Percentiles rank a stretch among this genome's conserved stretches.
These are phyloP conservation scores for Mycteria americana DNA, from an alignment of 2,797 vertebrate species.

Conservation along the genomic window DNA sequence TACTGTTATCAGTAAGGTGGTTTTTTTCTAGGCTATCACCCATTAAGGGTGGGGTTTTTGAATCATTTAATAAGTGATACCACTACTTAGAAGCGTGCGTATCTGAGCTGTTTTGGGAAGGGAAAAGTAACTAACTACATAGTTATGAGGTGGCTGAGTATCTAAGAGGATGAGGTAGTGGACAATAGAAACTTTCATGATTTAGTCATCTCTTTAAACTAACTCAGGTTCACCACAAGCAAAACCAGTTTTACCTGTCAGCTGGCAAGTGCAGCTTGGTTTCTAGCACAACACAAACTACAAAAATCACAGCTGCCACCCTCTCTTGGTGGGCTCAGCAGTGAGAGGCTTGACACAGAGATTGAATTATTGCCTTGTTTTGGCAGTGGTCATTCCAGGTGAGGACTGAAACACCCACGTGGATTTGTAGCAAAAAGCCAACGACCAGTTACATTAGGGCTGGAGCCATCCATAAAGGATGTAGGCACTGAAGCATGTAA, in stretches of 20 bases:
- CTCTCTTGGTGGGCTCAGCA: background rate
- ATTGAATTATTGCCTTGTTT: background rate
- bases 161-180: background rate
- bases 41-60: background rate
- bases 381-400: background rate
- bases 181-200: background rate
- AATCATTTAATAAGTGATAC: background rate
- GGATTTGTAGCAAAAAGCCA: background rate
- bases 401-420: background rate
- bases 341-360: background rate
- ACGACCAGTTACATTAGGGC: background rate
- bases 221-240: background rate
- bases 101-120: background rate
- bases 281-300: background rate
- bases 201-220: background rate
- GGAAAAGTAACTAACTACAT: background rate
- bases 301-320: background rate
- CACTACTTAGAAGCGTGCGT: background rate
- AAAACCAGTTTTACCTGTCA: background rate
- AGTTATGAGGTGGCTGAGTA: background rate
- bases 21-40: background rate
- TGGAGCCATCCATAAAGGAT: background rate
- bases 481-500: background rate
- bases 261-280: background rate
- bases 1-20: background rate